Base-by-base conservation (phyloP, 2,113 vertebrate genomes). In the Clarias gariepinus region DNA sequence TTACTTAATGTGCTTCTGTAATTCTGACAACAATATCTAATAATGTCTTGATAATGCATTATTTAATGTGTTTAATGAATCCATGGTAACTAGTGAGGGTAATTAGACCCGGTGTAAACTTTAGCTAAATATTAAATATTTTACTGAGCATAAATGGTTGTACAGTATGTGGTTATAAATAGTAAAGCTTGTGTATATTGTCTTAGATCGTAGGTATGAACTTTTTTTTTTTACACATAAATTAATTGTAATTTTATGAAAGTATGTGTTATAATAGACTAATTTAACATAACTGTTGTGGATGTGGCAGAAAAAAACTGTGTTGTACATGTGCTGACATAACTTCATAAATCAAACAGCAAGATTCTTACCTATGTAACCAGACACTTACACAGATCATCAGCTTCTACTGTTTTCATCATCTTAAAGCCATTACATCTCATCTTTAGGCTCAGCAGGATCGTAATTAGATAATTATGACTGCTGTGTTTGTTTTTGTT, bases 401-500 rank as follows among this genome's bases (percentile, higher is more conserved):
- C 52, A 78, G 13, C 52, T 16, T 47, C 73, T 12, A 13, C 1
- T 78, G 19, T 64, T 66, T 16, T 5, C 77, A 19, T 30, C 15
- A 1, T 58, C 63, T 68, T 21, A 25, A n/a, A 68, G 58, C 41
- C 33, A 63, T 77, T 85, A 64, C 47, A 52, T 33, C 19, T 55
- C 6, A 53, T 36, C 4, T 25, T 69, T 85, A 21, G n/a, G 3
- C 84, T 2, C 18, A 61, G 52, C 61, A 69, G 53, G 76, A 33
- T 36, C 18, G n/a, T 81, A 71, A 58, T 81, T 57, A 25, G 30
- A 69, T 86, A n/a, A 58, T 81, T 60, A 64, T 60, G 10, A 28
- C 7, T 36, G 13, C 23, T 81, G 63, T 25, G 21, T 36, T 79
- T 84, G 55, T 73, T 84, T 83, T 84, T 36, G 53, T 81, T 80